Evolutionary conservation across 2,888 invertebrate genomes (phyloP).

Genomic region (Deilephila elpenor): DNA sequence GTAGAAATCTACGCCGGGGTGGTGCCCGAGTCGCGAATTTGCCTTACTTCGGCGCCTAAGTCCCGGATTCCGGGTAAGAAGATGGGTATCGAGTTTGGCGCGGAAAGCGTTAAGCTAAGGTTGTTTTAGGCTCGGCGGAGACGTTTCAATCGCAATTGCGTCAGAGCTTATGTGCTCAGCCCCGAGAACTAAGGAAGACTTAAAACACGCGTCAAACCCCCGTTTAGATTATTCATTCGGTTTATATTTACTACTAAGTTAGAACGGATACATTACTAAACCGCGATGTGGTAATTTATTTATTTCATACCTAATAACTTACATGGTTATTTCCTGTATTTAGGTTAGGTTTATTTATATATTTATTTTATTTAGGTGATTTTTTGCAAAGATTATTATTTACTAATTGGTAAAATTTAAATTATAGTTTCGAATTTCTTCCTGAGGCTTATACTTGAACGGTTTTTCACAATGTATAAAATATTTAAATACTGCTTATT

Average conservation of each 20-base stretch:
- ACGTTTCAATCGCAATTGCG: constrained; percentile 76
- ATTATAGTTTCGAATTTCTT: no score
- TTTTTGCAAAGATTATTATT: no score
- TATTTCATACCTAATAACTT: not conserved
- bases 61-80: constrained; percentile 78
- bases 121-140: constrained; percentile 73
- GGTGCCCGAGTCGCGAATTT: constrained; percentile 70
- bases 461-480: no score
- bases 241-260: constrained; percentile 52
- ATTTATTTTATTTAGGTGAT: no score
- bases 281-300: not conserved
- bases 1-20: constrained; percentile 50
- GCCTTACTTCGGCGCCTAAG: constrained; percentile 79
- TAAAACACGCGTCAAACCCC: constrained; percentile 75
- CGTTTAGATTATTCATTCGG: constrained; percentile 70
- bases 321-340: no score
- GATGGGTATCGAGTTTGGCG: constrained; percentile 74
- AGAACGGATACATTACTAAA: constrained; percentile 27
- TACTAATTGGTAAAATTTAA: no score
- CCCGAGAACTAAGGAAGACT: constrained; percentile 58
- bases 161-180: constrained; percentile 73
- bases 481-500: no score
- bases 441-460: no score
- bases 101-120: constrained; percentile 75
- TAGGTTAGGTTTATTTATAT: no score